A percentile compares a stretch with the other conserved stretches of the same genome.
Evolutionary conservation across 1,140 invertebrate genomes (phyloP).

Genomic region (Bombyx mandarina): DNA sequence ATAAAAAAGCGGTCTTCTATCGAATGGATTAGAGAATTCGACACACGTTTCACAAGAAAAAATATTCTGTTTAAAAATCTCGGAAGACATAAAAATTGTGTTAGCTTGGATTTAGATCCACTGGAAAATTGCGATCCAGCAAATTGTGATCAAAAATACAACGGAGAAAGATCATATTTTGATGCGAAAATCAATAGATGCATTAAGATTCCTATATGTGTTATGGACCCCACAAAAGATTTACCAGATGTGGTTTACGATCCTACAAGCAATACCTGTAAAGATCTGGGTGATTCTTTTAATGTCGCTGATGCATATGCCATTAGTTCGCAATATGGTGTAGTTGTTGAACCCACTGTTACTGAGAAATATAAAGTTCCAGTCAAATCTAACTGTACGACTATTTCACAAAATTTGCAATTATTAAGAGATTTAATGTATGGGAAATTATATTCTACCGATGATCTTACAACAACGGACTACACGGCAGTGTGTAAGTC

Average conservation of each 20-base stretch:
- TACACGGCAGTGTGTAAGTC: constrained; percentile 24
- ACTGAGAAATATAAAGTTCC: constrained; percentile 18
- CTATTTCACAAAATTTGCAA: constrained; percentile 50
- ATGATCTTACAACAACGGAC: constrained; percentile 15
- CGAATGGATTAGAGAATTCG: constrained; percentile 27
- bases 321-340: constrained; percentile 35
- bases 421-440: constrained; percentile 40
- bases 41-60: constrained; percentile 25
- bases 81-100: constrained; percentile 21
- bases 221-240: constrained; percentile 23
- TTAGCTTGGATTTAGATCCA: constrained; percentile 32
- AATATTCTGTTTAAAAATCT: constrained; percentile 22
- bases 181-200: constrained; percentile 27
- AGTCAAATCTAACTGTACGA: constrained; percentile 41
- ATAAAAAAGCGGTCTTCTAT: constrained; percentile 13
- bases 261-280: constrained; percentile 38
- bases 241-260: constrained; percentile 35
- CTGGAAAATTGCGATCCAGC: constrained; percentile 33
- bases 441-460: constrained; percentile 34
- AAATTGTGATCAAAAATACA: constrained; percentile 44
- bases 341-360: constrained; percentile 17
- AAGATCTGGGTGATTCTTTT: constrained; percentile 34
- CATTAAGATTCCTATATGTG: constrained; percentile 22
- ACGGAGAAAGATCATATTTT: constrained; percentile 29
- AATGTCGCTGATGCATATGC: constrained; percentile 38